A percentile compares a stretch with the other conserved stretches of the same genome.
Conservation (phyloP, 2,113 vertebrate genomes). For the Melospiza georgiana region DNA sequence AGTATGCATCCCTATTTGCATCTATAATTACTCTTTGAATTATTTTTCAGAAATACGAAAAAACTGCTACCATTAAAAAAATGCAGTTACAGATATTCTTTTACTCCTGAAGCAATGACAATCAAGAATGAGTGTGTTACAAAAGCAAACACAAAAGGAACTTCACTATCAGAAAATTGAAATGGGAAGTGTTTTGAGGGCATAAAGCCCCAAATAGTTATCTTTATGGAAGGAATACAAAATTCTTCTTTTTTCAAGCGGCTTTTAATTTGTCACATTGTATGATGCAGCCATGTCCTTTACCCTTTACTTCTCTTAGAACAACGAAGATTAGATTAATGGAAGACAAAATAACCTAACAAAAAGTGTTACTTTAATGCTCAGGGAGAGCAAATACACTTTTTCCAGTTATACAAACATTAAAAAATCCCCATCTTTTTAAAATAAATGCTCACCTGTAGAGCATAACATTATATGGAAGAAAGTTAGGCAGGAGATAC, state of each 20-base stretch:
- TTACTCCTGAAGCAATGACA: background rate
- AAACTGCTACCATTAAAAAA: background rate
- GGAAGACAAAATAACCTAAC: background rate
- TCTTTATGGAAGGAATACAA: background rate
- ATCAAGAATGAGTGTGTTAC: background rate
- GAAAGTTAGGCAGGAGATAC: conserved; percentile 86
- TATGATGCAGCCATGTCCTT: rapidly evolving
- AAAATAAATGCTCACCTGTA: conserved; percentile 84
- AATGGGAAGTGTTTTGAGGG: background rate
- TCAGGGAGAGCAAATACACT: background rate
- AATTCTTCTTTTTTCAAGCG: background rate
- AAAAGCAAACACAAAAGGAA: background rate
- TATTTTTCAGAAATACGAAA: background rate
- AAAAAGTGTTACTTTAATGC: background rate
- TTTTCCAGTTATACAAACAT: background rate
- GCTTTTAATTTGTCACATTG: background rate
- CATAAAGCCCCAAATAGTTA: background rate
- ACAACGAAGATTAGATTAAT: background rate
- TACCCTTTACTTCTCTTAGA: background rate
- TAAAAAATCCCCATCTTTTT: background rate
- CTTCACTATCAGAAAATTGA: background rate
- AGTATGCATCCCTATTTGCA: background rate
- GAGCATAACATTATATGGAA: conserved; percentile 98
- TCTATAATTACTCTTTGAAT: background rate
- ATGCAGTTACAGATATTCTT: background rate